Evolutionary conservation across 2,888 invertebrate species (phyloP), one percentile per base, ranked within the genome.

Genomic region (Lottia gigantea): DNA sequence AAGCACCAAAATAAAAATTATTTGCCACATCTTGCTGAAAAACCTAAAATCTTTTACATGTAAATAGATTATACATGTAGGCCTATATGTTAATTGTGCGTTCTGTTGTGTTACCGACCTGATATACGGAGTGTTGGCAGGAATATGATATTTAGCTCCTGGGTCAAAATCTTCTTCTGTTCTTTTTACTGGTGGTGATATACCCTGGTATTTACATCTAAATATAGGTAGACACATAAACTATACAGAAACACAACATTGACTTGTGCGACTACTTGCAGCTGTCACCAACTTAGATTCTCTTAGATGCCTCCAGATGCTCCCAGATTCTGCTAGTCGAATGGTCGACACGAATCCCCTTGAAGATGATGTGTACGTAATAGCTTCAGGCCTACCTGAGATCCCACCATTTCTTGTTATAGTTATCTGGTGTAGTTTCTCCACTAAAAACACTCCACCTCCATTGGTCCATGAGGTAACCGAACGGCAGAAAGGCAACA

Each of bases 361-460:
- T 31, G 2, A 40, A 40, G 40, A 40, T 40, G 40, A 11, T 1
- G 1, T 6, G 40, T 40, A 8, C 1, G 40, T 8, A 40, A 40
- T 8, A 6, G 11, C 40, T 8, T 1, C 11, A 11, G 7, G 8
- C 40, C 40, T 71, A 83, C 83, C 82, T 80, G n/a, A 82, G 70
- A n/a, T 88, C 76, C 90, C 90, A 90, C 90, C 90, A 90, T 65
- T 83, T 79, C 26, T 82, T 76, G 77, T 89, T 90, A 77, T 88
- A 87, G 65, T 86, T 67, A 0, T 77, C 71, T 6, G 76, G 66
- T 4, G 74, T 75, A 6, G 83, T 83, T 0, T 76, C 74, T 15
- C 86, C 87, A 31, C 78, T 78, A 70, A 89, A 90, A 4, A 89
- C 86, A 0, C 74, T 76, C 87, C 88, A 90, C 25, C 90, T 76